Conservation (phyloP, 2,113 vertebrate species). For the Mesembrinibis cayennensis region DNA sequence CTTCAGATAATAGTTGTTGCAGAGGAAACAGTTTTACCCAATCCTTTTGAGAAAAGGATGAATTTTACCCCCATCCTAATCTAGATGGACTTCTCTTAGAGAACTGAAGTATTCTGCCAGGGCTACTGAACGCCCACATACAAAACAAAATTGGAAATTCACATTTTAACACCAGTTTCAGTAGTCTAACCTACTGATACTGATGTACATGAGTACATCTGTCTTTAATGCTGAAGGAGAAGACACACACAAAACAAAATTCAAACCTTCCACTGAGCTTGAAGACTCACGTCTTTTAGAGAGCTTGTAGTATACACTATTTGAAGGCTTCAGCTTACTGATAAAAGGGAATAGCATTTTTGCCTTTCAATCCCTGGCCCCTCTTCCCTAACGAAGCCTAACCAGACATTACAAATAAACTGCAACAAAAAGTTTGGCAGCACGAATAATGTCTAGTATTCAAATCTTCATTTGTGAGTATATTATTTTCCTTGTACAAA, state of each 20-base stretch:
- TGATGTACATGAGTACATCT: constrained; percentile 64
- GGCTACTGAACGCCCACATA: constrained; percentile 24
- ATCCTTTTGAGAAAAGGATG: constrained; percentile 53
- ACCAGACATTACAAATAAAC: constrained; percentile 75
- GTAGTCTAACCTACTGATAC: constrained; percentile 79
- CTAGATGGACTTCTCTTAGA: constrained; percentile 49
- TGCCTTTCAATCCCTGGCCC: constrained; percentile 68
- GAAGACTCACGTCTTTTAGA: constrained; percentile 46
- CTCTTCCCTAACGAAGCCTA: constrained; percentile 69
- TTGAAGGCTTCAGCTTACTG: constrained; percentile 66
- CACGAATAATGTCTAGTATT: constrained; percentile 72
- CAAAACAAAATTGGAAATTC: constrained; percentile 72
- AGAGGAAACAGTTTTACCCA: constrained; percentile 72
- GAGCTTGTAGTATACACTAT: constrained; percentile 60
- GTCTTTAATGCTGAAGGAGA: constrained; percentile 63
- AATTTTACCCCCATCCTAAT: constrained; percentile 48
- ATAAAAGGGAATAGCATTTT: constrained; percentile 61
- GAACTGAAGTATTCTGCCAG: constrained; percentile 63
- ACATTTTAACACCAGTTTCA: constrained; percentile 76
- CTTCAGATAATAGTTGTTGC: constrained; percentile 75
- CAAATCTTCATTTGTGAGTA: constrained; percentile 73
- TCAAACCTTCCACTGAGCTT: constrained; percentile 60
- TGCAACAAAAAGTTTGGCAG: constrained; percentile 70
- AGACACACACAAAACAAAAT: constrained; percentile 48
- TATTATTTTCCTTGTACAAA: constrained; percentile 75